These are phyloP conservation scores for Nannobrachium achirus DNA, from an alignment of 2,113 vertebrate genomes.

Conservation along the genomic window DNA sequence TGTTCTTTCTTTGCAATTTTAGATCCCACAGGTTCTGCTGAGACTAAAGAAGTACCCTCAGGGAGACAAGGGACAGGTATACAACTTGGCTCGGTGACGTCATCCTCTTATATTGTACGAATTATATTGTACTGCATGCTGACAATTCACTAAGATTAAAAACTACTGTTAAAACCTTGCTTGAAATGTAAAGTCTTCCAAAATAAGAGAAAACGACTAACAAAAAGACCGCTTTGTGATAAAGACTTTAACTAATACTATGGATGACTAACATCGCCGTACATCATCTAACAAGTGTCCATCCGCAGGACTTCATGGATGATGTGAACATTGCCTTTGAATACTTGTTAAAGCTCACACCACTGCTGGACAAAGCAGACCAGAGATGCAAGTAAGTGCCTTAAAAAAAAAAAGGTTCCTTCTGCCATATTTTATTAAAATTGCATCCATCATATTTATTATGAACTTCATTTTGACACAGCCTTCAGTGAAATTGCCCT, in stretches of 20 bases:
- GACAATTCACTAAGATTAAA: neutral
- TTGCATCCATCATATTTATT: too few species aligned
- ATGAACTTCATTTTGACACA: too few species aligned
- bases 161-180: too few species aligned
- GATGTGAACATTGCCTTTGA: conserved; percentile 94
- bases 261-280: too few species aligned
- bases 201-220: too few species aligned
- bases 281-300: too few species aligned
- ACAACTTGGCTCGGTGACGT: neutral
- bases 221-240: too few species aligned
- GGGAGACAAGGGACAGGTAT: conserved; percentile 87
- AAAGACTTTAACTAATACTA: too few species aligned
- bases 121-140: neutral
- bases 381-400: conserved; percentile 94
- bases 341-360: conserved; percentile 93
- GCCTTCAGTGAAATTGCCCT: too few species aligned
- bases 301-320: conserved; percentile 90
- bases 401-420: neutral
- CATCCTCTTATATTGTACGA: too few species aligned
- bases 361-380: conserved; percentile 94
- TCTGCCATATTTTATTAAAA: too few species aligned
- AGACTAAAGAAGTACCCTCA: conserved; percentile 94
- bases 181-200: too few species aligned
- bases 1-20: conserved; percentile 6
- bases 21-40: conserved; percentile 96